Evolutionary conservation across 2,888 invertebrate genomes (phyloP), one percentile per base, ranked within the genome.

Genomic region (Nymphalis c-album): DNA sequence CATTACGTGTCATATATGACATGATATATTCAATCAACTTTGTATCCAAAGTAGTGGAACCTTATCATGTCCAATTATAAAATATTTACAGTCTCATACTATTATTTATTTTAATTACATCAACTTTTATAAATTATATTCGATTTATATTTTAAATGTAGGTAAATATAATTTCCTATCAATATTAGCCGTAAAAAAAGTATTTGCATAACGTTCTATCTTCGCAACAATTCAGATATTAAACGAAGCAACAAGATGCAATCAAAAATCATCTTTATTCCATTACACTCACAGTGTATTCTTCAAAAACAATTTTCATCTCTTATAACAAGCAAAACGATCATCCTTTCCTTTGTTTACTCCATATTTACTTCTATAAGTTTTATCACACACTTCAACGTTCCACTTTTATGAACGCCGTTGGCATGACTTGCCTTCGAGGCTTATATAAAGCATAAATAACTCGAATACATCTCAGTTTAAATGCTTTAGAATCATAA

Each of bases 371-470:
- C 51, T 53, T 45, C 20, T 62, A 53, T 51, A 55, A 63, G 63
- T 51, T 63, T 63, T 46, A 55, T 57, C 57, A 57, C 57, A 40
- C 40, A 55, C 26, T 55, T 53, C 53, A 63, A 31, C 62, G 53
- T 53, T 45, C 53, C 62, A 62, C 50, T 51, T 62, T 62, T 62
- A 53, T 62, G 51, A 62, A 53, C 51, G 48, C 31, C 48, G 45
- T 16, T 22, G 62, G 62, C 62, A 62, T 62, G 40, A 40, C 62
- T 62, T 62, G 62, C 62, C 62, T 62, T 62, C 40, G 62, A 51
- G 62, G 62, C 62, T 62, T 62, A 48, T 62, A 62, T 61, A 50
- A 31, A 35, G 40, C 40, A 53, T 62, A 53, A 45, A 62, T 62
- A 62, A 45, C 53, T 55, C 7, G 26, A 63, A 51, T 63, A 63